phyloP scores from a whole-genome alignment of 1,140 invertebrate genomes.

The Hirudo medicinalis region DNA sequence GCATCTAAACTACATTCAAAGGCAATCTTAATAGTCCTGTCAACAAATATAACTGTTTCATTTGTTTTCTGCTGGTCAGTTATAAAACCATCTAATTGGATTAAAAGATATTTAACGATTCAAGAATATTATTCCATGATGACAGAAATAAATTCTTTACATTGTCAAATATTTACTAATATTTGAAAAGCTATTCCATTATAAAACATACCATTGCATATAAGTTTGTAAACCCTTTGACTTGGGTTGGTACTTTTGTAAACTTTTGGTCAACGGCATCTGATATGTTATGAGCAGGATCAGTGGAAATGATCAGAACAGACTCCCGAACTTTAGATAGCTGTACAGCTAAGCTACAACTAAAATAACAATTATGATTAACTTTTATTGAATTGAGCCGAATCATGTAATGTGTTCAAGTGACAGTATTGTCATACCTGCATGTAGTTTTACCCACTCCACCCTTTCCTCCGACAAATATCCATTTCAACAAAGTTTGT shows the following conservation, averaged over 20 bases:
- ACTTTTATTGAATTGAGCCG: neutral
- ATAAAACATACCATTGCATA: no score
- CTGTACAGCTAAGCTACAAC: constrained; percentile 88
- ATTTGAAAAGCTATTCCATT: no score
- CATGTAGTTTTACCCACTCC: constrained; percentile 99
- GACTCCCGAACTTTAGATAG: constrained; percentile 79
- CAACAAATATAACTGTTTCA: no score
- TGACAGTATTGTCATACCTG: constrained; percentile 53
- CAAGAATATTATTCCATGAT: no score
- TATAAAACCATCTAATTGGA: no score
- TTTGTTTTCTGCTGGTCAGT: no score
- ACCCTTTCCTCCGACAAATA: constrained; percentile 86
- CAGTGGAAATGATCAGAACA: constrained; percentile 95
- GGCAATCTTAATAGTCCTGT: no score
- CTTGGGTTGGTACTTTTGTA: constrained; percentile 38
- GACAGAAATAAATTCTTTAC: no score
- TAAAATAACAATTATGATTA: constrained; percentile 35
- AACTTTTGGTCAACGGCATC: constrained; percentile 53
- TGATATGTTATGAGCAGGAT: constrained; percentile 99
- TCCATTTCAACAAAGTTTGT: constrained; percentile 84
- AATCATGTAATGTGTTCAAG: neutral
- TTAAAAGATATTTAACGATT: no score
- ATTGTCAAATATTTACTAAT: no score
- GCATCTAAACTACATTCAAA: no score
- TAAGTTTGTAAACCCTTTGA: constrained; percentile 72